These are phyloP conservation scores for Tetragonula clypearis DNA, from an alignment of 1,140 invertebrate genomes.

Conservation along the genomic window DNA sequence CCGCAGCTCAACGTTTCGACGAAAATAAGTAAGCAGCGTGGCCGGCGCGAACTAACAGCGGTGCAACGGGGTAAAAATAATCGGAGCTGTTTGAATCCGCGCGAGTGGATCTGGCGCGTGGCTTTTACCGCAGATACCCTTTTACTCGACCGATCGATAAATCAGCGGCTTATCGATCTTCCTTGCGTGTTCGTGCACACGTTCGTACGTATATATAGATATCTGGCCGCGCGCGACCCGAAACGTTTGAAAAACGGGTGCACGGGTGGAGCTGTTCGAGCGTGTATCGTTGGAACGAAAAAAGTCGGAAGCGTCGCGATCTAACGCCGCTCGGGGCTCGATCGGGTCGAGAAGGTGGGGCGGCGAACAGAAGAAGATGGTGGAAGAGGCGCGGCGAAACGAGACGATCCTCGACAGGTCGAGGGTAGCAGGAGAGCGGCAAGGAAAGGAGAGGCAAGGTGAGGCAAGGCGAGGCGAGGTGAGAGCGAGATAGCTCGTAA, in stretches of 20 bases:
- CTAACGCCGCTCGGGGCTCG: not conserved
- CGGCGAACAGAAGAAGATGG: constrained; percentile 14
- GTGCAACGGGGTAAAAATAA: constrained; percentile 42
- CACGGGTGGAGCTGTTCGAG: not conserved
- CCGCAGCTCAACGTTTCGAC: not conserved
- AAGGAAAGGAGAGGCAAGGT: not conserved
- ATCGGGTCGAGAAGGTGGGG: constrained; percentile 23
- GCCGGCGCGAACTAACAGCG: not conserved
- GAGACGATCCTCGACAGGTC: not conserved
- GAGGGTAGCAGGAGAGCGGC: not conserved
- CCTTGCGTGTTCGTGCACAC: not conserved
- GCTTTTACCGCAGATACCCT: constrained; percentile 49
- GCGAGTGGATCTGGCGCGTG: constrained; percentile 44
- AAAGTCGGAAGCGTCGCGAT: constrained; percentile 14
- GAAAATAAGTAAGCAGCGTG: constrained; percentile 31
- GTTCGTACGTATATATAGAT: too few relatives aligned
- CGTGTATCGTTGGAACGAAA: too few relatives aligned
- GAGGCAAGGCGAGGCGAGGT: constrained; percentile 22
- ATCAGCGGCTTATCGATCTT: constrained; percentile 41
- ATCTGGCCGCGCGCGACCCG: too few relatives aligned
- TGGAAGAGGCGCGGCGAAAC: constrained; percentile 13
- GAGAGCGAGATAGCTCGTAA: constrained; percentile 77
- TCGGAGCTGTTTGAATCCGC: not conserved
- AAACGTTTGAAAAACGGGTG: not conserved
- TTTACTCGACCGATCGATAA: constrained; percentile 17